Conservation (phyloP, 2,113 vertebrate species). For the Dascyllus trimaculatus region DNA sequence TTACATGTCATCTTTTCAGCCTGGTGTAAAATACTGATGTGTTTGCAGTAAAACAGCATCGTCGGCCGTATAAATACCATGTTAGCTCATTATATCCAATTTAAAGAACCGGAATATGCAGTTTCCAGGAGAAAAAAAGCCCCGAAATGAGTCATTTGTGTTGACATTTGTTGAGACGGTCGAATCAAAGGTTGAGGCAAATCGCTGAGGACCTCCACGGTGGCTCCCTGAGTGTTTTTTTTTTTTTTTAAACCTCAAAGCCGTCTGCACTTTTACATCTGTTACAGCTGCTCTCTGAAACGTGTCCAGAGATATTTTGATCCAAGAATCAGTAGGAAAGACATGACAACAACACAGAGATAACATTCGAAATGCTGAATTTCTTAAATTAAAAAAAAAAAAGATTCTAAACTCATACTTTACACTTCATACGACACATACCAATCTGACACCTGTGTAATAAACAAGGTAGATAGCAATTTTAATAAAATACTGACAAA, state of each 20-base stretch:
- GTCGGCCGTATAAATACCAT: too few relatives aligned
- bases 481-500: slow-evolving; percentile 64
- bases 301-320: slow-evolving; percentile 11
- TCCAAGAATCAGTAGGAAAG: slow-evolving; percentile 23
- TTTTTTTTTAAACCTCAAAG: background rate
- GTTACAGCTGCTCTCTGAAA: slow-evolving; percentile 2
- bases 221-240: background rate
- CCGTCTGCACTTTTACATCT: background rate
- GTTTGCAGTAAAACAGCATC: too few relatives aligned
- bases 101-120: too few relatives aligned
- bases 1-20: too few relatives aligned
- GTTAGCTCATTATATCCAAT: too few relatives aligned
- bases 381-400: slow-evolving; percentile 45
- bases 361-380: slow-evolving; percentile 76
- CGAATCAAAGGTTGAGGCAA: background rate
- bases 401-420: slow-evolving; percentile 34
- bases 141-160: too few relatives aligned
- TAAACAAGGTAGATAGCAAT: slow-evolving; percentile 33
- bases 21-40: too few relatives aligned
- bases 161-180: too few relatives aligned
- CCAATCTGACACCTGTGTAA: slow-evolving; percentile 29
- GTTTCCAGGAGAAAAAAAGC: too few relatives aligned
- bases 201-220: slow-evolving; percentile 14
- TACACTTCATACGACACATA: slow-evolving; percentile 49
- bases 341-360: slow-evolving; percentile 51